Conservation (phyloP, 2,888 invertebrate genomes). For the Nymphalis c-album region DNA sequence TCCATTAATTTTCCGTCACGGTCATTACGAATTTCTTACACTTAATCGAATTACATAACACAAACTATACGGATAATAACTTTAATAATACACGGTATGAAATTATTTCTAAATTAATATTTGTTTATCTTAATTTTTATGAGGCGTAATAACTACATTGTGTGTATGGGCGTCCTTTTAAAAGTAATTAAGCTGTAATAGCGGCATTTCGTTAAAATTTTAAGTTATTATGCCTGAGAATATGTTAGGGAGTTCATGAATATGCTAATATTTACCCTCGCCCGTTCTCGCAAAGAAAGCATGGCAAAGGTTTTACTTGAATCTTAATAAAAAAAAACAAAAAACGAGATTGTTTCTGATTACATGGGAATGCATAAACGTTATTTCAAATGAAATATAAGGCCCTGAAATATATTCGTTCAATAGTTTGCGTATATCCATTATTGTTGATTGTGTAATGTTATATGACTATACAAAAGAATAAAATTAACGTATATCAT, state of each 20-base stretch:
- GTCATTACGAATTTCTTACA: slow-evolving; percentile 62
- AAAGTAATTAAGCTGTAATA: slow-evolving; percentile 24
- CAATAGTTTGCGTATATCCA: too few species aligned
- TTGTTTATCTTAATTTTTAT: slow-evolving; percentile 27
- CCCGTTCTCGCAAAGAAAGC: not conserved
- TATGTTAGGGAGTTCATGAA: slow-evolving; percentile 27
- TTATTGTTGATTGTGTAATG: too few species aligned
- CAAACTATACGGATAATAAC: slow-evolving; percentile 52
- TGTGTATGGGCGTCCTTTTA: slow-evolving; percentile 5
- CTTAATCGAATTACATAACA: slow-evolving; percentile 53
- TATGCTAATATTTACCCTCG: slow-evolving; percentile 21
- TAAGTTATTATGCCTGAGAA: slow-evolving; percentile 18
- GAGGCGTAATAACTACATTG: slow-evolving; percentile 21
- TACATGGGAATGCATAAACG: too few species aligned
- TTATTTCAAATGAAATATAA: too few species aligned
- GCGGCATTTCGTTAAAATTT: slow-evolving; percentile 19
- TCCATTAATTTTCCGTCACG: slow-evolving; percentile 65
- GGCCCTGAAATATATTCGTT: too few species aligned
- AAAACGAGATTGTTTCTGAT: too few species aligned
- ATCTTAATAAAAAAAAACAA: not conserved
- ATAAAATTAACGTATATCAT: too few species aligned
- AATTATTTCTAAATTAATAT: slow-evolving; percentile 38
- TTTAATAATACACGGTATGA: slow-evolving; percentile 53
- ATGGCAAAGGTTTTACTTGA: slow-evolving; percentile 8
- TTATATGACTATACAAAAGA: too few species aligned